Conservation (phyloP, 2,888 invertebrate species). For the Dasysyrphus tricinctus region DNA sequence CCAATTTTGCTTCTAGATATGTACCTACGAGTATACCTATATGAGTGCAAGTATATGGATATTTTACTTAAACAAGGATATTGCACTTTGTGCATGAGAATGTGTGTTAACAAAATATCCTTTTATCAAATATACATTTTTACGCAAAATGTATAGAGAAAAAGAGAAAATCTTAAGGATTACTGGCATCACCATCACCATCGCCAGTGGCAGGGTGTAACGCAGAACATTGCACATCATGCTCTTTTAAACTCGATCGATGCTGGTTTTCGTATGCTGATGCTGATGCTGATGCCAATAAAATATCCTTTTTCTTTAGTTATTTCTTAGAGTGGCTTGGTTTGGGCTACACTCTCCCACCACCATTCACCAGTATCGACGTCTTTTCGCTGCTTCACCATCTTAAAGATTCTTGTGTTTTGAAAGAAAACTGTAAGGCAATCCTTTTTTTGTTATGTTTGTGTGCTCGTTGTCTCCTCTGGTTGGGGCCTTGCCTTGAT, state of each 20-base stretch:
- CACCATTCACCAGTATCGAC: neutral
- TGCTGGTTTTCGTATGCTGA: slow-evolving; percentile 39
- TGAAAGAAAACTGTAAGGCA: slow-evolving; percentile 23
- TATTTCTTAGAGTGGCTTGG: slow-evolving; percentile 11
- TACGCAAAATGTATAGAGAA: slow-evolving; percentile 39
- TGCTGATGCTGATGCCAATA: slow-evolving; percentile 63
- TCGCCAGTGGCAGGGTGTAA: neutral
- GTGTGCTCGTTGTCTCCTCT: neutral
- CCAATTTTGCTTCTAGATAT: slow-evolving; percentile 51
- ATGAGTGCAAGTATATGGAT: neutral
- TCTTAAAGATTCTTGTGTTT: slow-evolving; percentile 21
- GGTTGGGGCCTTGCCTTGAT: neutral
- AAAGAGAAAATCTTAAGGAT: slow-evolving; percentile 4
- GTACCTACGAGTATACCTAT: neutral
- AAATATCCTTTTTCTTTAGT: slow-evolving; percentile 54
- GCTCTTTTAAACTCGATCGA: slow-evolving; percentile 47
- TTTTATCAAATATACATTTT: slow-evolving; percentile 58
- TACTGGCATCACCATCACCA: neutral
- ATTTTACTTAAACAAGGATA: slow-evolving; percentile 15
- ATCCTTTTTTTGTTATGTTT: slow-evolving; percentile 11
- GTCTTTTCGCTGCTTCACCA: neutral
- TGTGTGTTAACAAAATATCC: slow-evolving; percentile 56
- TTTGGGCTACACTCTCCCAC: neutral
- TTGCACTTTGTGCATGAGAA: slow-evolving; percentile 14
- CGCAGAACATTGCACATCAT: slow-evolving; percentile 37